These are phyloP conservation scores for Macrocentrus cingulum DNA, from an alignment of 1,140 invertebrate genomes.

Conservation along the genomic window DNA sequence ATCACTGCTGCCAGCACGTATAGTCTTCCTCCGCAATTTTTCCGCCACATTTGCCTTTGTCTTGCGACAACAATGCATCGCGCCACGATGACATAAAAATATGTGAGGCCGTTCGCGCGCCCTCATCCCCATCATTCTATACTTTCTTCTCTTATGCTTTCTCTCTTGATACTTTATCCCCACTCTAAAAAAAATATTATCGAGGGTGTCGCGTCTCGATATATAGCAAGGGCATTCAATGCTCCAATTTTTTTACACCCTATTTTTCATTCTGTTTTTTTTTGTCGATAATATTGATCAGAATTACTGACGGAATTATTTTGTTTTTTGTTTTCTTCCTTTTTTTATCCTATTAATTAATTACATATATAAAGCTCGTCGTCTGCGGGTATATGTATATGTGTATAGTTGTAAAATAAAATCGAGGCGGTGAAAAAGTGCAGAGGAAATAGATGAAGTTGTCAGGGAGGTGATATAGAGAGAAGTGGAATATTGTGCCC, in stretches of 20 bases:
- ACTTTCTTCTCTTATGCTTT: slow-evolving; percentile 21
- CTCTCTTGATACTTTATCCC: not conserved
- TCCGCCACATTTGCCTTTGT: slow-evolving; percentile 60
- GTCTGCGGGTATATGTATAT: not conserved
- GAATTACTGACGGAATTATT: too few species aligned
- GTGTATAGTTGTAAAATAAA: not conserved
- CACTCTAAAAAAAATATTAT: not conserved
- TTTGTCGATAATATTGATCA: not conserved
- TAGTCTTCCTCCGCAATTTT: slow-evolving; percentile 54
- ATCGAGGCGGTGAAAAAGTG: not conserved
- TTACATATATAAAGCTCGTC: not conserved
- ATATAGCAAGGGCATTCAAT: not conserved
- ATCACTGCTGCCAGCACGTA: not conserved
- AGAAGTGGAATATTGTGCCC: slow-evolving; percentile 40
- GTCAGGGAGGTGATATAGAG: slow-evolving; percentile 11
- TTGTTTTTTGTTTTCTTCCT: too few species aligned
- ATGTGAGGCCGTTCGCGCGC: slow-evolving; percentile 37
- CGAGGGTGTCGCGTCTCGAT: not conserved
- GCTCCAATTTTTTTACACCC: not conserved
- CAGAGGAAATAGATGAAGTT: not conserved
- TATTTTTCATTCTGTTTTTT: not conserved
- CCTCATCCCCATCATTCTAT: slow-evolving; percentile 7
- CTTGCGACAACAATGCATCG: slow-evolving; percentile 58
- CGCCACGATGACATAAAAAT: slow-evolving; percentile 57
- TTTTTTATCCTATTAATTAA: too few species aligned